Conservation (phyloP, 2,797 vertebrate genomes). For the Vireo griseus region DNA sequence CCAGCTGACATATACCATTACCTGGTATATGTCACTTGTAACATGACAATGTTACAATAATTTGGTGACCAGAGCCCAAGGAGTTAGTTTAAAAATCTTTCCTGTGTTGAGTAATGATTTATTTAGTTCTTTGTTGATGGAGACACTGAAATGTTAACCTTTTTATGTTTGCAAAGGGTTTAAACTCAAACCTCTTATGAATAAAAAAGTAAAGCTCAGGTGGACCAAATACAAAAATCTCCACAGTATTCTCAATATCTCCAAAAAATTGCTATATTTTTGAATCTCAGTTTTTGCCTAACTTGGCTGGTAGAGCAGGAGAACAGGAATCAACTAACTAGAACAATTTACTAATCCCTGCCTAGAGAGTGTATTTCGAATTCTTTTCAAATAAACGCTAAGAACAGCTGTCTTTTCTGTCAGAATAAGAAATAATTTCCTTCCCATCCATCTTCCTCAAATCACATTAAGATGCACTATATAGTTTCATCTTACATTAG, state of each 20-base stretch:
- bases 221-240: slow-evolving; percentile 52
- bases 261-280: not conserved
- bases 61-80: slow-evolving; percentile 75
- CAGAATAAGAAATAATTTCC: slow-evolving; percentile 59
- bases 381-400: slow-evolving; percentile 42
- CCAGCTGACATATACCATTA: slow-evolving; percentile 94
- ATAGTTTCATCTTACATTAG: slow-evolving; percentile 45
- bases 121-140: slow-evolving; percentile 45
- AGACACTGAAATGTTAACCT: slow-evolving; percentile 69
- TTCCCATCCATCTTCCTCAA: slow-evolving; percentile 63
- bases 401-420: slow-evolving; percentile 45
- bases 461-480: slow-evolving; percentile 46
- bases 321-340: not conserved
- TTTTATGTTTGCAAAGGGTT: slow-evolving; percentile 52
- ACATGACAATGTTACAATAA: slow-evolving; percentile 80
- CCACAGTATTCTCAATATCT: not conserved
- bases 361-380: not conserved
- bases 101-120: slow-evolving; percentile 68
- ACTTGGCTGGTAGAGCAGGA: not conserved
- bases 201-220: slow-evolving; percentile 67
- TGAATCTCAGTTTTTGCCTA: not conserved
- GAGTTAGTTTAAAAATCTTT: slow-evolving; percentile 73
- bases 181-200: slow-evolving; percentile 58
- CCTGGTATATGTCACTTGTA: slow-evolving; percentile 78
- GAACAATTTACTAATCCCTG: not conserved